Base-by-base conservation (phyloP, 1,140 invertebrate genomes). In the Zaprionus africanus region DNA sequence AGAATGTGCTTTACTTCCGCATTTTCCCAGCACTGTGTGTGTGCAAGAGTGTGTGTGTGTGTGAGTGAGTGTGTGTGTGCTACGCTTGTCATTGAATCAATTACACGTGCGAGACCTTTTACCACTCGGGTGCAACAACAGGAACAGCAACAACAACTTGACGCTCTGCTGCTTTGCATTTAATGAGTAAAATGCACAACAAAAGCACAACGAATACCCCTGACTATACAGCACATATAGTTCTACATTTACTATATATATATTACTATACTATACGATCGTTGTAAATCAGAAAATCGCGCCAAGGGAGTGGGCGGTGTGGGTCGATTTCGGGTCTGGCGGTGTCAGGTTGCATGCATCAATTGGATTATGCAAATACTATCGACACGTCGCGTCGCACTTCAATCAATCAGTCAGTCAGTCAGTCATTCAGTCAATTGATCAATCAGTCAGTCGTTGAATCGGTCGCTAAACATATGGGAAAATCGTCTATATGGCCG, bases 91-190 rank as follows among this genome's bases (percentile, higher is more conserved):
- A 59, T 49, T 71, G 62, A 46, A 76, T 72, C 62, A 69, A 65
- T 81, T 78, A 87, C 81, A 84, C 83, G 81, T 88, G 83, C 80
- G 80, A 82, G 83, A 86, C 83, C 80, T 86, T 72, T 82, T 82
- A 73, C 67, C 61, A 79, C 46, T 58, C 31, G 58, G 38, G 17
- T 60, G 24, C 67, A 76, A 28, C 65, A 63, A 51, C 81, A 28
- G 54, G 49, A 57, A 24, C 78, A 46, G 41, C 41, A 53, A 46
- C 51, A 53, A 24, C 62, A 58, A 64, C 60, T 74, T 53, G 49
- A 60, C 11, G 36, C 15, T 26, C 56, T 38, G 24, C 3, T 38
- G 34, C 51, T 75, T 58, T 64, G 38, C 66, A 70, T 62, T 63
- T 62, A 67, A 41, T 54, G 38, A 36, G 57, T 43, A 31, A 46